Evolutionary conservation across 2,888 invertebrate genomes (phyloP).

Genomic region (Tridacna crocea): DNA sequence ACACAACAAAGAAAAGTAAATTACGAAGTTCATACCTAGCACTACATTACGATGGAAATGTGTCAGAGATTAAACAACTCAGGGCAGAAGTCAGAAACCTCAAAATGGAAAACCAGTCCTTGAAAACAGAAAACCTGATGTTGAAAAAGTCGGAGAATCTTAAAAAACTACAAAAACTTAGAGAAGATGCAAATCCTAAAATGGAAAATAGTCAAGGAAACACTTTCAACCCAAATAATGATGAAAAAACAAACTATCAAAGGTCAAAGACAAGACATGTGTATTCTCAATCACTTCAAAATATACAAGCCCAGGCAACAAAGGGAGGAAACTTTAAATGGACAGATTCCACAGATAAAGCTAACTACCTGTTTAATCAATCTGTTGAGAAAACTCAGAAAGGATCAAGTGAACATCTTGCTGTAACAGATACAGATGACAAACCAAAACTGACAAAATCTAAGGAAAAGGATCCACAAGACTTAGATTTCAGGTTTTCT

Average conservation of each 20-base stretch:
- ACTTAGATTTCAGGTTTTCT: conserved; percentile 54
- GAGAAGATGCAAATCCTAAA: conserved; percentile 40
- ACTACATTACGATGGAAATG: conserved; percentile 48
- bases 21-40: conserved; percentile 51
- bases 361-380: conserved; percentile 13
- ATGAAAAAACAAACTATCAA: background rate
- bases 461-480: conserved; percentile 27
- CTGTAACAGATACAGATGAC: conserved; percentile 23
- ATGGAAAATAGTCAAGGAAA: background rate
- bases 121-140: conserved; percentile 57
- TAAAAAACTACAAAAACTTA: conserved; percentile 54
- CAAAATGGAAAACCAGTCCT: conserved; percentile 52
- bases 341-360: conserved; percentile 2
- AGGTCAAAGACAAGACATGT: conserved; percentile 17
- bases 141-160: conserved; percentile 61
- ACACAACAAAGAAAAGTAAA: conserved; percentile 55
- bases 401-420: conserved; percentile 41
- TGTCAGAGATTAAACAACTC: conserved; percentile 53
- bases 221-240: background rate
- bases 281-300: conserved; percentile 19
- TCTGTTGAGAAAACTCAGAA: conserved; percentile 10
- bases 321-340: conserved; percentile 1
- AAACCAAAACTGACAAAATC: conserved; percentile 17
- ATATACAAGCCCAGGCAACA: background rate
- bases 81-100: conserved; percentile 50